Base-by-base conservation (phyloP, 2,113 vertebrate species). In the Apteryx mantelli region DNA sequence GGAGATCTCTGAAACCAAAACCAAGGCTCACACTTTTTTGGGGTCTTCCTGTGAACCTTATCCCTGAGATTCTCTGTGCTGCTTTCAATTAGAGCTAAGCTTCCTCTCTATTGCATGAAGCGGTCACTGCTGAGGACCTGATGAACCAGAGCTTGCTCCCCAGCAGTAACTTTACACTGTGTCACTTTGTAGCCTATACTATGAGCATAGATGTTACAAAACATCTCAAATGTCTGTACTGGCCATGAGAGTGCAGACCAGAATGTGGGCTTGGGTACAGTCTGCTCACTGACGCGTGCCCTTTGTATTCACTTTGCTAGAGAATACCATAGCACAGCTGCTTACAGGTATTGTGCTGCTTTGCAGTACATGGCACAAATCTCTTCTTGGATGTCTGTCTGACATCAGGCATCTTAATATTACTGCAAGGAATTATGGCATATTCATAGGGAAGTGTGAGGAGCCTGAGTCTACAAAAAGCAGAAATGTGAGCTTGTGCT, bases 241-340 rank as follows among this genome's bases (percentile, higher is more conserved):
- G n/a, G 28, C 50, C 13, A 1, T 28, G 60, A 32, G 55, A 12
- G 61, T n/a, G 11, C 6, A 28, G 78, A 26, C 30, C n/a, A 20
- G 18, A 25, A 1, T 0, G 4, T 18, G 46, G 18, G 46, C 18
- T 48, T 48, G 46, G 17, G 46, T 11, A 28, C n/a, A 13, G 32
- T 20, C 30, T 64, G 25, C 38, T 68, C 0, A 0, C 19, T 48
- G 88, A 2, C 50, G 46, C 26, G 1, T 1, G 17, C 25, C 50
- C 44, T 16, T 10, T 9, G 20, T 11, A 9, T 4, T 30, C 9
- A 5, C 3, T 1, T 4, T 46, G 28, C 34, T 58, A 64, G 48
- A 42, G 83, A 55, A 19, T 5, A 32, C 24, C 2, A 3, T 32
- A 30, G 69, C 20, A 24, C 44, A 60, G 36, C 46, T 53, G 13